These are phyloP conservation scores for Stichodactyla helianthus DNA, from an alignment of 64 coral and sea anemone genomes.

Conservation along the genomic window DNA sequence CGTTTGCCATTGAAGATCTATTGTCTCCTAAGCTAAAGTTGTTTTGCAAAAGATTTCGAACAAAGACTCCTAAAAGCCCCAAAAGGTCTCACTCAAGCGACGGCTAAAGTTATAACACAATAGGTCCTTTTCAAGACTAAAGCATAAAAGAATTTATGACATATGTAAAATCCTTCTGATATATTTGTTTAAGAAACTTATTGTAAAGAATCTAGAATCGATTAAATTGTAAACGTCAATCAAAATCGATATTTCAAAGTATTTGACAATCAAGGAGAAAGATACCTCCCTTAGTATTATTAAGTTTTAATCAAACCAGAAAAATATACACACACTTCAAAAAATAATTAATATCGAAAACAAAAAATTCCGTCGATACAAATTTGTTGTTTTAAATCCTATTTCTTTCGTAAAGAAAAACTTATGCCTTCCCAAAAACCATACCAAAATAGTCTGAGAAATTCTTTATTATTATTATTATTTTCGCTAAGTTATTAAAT, in stretches of 20 bases:
- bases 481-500: not conserved
- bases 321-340: not conserved
- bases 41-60: conserved; percentile 21
- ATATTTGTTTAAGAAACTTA: conserved; percentile 26
- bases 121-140: not conserved
- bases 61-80: conserved; percentile 14
- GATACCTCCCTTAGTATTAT: not conserved
- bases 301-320: conserved; percentile 5
- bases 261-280: not conserved
- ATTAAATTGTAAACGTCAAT: not conserved
- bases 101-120: not conserved
- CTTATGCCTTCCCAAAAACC: no score
- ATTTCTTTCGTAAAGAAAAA: no score
- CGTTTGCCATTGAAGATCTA: not conserved
- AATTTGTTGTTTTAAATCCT: not conserved
- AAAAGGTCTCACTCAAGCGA: not conserved
- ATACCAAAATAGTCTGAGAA: no score
- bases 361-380: not conserved
- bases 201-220: conserved; percentile 15
- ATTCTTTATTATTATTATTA: no score
- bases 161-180: conserved; percentile 7
- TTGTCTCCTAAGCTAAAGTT: conserved; percentile 13
- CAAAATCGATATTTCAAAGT: not conserved
- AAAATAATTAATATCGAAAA: not conserved
- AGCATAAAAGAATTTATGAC: conserved; percentile 17